Base-by-base conservation (phyloP, 2,113 vertebrate species). In the Chloroceryle aenea region DNA sequence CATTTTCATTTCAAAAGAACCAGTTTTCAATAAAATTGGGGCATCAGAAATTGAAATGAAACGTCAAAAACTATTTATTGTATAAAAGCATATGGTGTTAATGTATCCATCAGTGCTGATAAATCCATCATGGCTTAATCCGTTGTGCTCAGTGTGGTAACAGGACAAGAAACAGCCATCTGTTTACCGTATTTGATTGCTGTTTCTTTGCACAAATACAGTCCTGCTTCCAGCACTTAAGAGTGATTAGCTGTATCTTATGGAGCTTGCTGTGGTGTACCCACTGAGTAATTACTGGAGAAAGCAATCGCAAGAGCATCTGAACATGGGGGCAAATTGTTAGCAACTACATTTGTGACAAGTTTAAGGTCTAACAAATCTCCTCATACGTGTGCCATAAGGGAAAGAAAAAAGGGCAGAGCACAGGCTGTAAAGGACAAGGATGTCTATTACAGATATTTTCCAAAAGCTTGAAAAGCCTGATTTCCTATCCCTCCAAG, bases 151-250 rank as follows among this genome's bases (percentile, higher is more conserved):
- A 89, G 87, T 95, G 85, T 91, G 71, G 90, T 90, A 96, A 96
- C 94, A 94, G 91, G 86, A 87, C 88, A 96, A 66, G 89, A 58
- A 93, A 77, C 93, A 93, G 95, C 97, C 97, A 98, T 98, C 97
- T 98, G 97, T 91, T 98, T 95, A 67, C 95, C 53, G 59, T 97
- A 87, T 96, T 96, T 96, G 95, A 97, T 98, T 92, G 94, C 97
- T 94, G 89, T 93, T 95, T 96, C 97, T 92, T 88, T 95, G 93
- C 91, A 85, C 94, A 97, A 97, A 95, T 80, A 77, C 73, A 74
- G 86, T 88, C 82, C 59, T 87, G 88, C 94, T 97, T 89, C 95
- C 77, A 97, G 97, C 97, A 96, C 92, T 98, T 97, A 96, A 3
- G 81, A 95, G 85, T 58, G 61, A 98, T 98, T 97, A 98, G 96